A percentile compares a stretch with the other conserved stretches of the same genome.
Evolutionary conservation across 1,140 invertebrate genomes (phyloP).

Genomic region (Apis mellifera): Amel_HAv3.1 CM009940.2:11064501-11065000

Average conservation of each 20-base stretch:
- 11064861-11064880: too few species aligned
- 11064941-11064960: not conserved
- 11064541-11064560: conserved; percentile 35
- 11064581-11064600: not conserved
- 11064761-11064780: not conserved
- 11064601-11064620: conserved; percentile 4
- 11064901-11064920: too few species aligned
- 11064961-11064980: conserved; percentile 27
- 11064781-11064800: too few species aligned
- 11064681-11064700: conserved; percentile 51
- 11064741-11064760: conserved; percentile 53
- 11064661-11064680: conserved; percentile 15
- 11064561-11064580: conserved; percentile 41
- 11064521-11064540: conserved; percentile 59
- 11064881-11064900: too few species aligned
- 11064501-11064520: conserved; percentile 58
- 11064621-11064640: not conserved
- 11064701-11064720: not conserved
- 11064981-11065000: conserved; percentile 38
- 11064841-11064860: too few species aligned
- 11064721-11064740: conserved; percentile 59
- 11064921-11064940: not conserved
- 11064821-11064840: not conserved
- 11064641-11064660: conserved; percentile 36
- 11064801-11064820: too few species aligned